Evolutionary conservation across 2,113 vertebrate genomes (phyloP), one percentile per base, ranked within the genome.

Genomic region (Anoplopoma fimbria): DNA sequence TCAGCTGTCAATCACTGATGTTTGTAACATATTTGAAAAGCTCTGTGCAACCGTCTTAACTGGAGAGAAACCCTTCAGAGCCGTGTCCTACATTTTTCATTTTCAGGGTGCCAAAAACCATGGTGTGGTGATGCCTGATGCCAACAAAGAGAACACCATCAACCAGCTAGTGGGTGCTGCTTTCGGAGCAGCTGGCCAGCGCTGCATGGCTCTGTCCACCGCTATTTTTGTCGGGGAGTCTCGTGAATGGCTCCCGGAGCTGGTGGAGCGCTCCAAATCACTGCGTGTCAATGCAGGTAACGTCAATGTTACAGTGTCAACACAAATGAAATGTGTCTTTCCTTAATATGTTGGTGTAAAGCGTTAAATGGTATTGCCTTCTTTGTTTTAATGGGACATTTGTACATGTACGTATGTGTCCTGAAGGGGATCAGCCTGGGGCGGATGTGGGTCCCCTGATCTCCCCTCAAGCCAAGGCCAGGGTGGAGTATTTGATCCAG

Each of bases 91-190:
- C 61, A 81, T 87, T 79, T 85, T 60, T 49, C 21, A 14, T 57
- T 38, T 15, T 55, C 67, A 99, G 98, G 98, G 98, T 82, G 98
- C 98, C 70, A 99, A 99, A 95, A 99, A 99, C 92, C 98, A 99
- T 2, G 98, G 98, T 10, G 98, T 99, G 68, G 96, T 99, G 89
- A 99, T 99, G 98, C 98, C 98, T 2, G 98, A 99, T 91, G 98
- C 98, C 87, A 99, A 98, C 93, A 99, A 99, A 88, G 97, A 99
- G 94, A 99, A 97, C 93, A 99, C 98, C 0, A 90, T 99, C 88
- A 99, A 99, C 94, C 98, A 99, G 93, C 93, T 99, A 74, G 97
- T 99, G 75, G 98, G 98, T 9, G 98, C 98, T 62, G 98, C 98
- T 53, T 99, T 99, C 74, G 98, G 98, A 87, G 98, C 98, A 71